Conservation (phyloP, 2,888 invertebrate species). For the Lasius platythorax region DNA sequence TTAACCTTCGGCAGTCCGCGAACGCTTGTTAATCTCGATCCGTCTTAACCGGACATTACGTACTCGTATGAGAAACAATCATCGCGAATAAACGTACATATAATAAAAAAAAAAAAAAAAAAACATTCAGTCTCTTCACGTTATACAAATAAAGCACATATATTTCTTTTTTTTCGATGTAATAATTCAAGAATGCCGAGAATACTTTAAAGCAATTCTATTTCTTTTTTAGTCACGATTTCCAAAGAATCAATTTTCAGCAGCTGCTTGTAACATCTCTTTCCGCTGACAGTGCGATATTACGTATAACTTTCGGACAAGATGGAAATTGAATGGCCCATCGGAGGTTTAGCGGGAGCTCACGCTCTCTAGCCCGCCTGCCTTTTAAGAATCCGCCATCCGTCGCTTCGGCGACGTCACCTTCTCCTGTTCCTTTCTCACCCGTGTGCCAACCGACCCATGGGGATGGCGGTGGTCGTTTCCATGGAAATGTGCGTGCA, state of each 20-base stretch:
- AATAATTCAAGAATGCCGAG: not conserved
- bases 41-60: not conserved
- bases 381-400: constrained; percentile 7
- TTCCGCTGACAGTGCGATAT: not conserved
- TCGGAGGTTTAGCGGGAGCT: not conserved
- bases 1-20: constrained; percentile 22
- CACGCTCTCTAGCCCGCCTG: not conserved
- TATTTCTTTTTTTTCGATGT: not conserved
- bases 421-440: constrained; percentile 21
- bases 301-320: not conserved
- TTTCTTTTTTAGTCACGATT: not conserved
- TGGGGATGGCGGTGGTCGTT: constrained; percentile 51
- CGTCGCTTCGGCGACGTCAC: not conserved
- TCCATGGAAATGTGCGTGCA: constrained; percentile 70
- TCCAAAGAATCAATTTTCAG: not conserved
- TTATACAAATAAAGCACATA: not conserved
- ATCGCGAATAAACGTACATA: not conserved
- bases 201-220: not conserved
- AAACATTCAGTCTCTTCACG: not conserved
- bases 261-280: not conserved
- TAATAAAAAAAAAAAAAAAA: not conserved
- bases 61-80: not conserved
- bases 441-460: not conserved
- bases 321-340: not conserved
- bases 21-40: not conserved